Percentiles rank a stretch among this genome's conserved stretches.
These are phyloP conservation scores for Torymus tubicola DNA, from an alignment of 2,888 invertebrate genomes.

Conservation along the genomic window DNA sequence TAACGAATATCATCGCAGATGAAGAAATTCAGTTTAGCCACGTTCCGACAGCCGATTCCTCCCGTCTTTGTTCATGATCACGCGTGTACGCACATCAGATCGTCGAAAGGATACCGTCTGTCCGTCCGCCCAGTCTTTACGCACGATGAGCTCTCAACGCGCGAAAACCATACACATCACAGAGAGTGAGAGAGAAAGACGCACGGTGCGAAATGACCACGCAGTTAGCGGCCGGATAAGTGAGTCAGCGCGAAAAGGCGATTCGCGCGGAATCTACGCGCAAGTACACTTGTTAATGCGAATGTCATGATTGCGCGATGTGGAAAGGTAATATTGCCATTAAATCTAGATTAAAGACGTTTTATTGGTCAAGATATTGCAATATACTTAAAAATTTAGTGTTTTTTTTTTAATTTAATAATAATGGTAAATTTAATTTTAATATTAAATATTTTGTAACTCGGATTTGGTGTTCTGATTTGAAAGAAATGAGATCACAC, in stretches of 20 bases:
- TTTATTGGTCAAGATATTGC: no score
- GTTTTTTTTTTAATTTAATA: no score
- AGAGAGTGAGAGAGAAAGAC: no score
- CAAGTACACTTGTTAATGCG: not conserved
- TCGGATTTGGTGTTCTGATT: no score
- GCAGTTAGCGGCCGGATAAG: not conserved
- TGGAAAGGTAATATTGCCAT: not conserved
- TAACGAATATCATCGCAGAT: not conserved
- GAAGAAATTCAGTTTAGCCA: not conserved
- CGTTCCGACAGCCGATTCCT: not conserved
- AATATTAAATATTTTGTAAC: no score
- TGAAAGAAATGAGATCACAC: no score
- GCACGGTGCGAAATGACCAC: not conserved
- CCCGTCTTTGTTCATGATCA: constrained; percentile 10
- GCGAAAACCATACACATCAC: not conserved
- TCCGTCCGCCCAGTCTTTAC: constrained; percentile 6
- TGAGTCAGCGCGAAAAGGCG: constrained; percentile 38
- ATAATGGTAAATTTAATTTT: no score
- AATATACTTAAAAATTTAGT: no score
- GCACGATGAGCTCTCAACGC: constrained; percentile 8
- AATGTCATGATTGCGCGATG: not conserved
- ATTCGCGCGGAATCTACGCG: not conserved
- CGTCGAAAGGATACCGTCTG: not conserved
- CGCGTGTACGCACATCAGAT: not conserved
- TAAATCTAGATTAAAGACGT: not conserved